Evolutionary conservation across 2,797 vertebrate species (phyloP), one percentile per base, ranked within the genome.

Genomic region (Coregonus suidteri): DNA sequence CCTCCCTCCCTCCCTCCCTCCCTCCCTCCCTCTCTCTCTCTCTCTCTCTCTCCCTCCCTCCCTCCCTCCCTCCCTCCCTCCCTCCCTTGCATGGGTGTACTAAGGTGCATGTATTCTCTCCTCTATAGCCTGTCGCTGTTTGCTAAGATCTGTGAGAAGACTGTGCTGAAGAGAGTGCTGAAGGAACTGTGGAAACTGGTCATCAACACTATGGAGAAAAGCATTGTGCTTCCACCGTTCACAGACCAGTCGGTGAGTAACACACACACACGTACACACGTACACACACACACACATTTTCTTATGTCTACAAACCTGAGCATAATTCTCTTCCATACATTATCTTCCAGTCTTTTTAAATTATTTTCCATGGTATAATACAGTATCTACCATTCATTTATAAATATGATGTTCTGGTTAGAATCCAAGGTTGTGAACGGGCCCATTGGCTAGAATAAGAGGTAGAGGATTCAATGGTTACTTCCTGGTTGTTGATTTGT

Each of bases 191-290:
- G 98, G 98, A 99, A 97, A 80, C 95, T 99, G 75, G 97, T 99
- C 82, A 99, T 99, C 96, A 99, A 99, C 93, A 98, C 97, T 0
- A 99, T 99, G 98, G 98, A 99, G 91, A 99, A 97, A 92, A 98
- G 96, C 0, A 97, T 99, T 0, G 97, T 99, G 25, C 94, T 99
- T 67, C 94, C 94, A 0, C 94, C 94, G 0, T 94, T 95, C 14
- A 94, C 93, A 6, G 94, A 95, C 87, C 93, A 94, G 86, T 92
- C 94, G 86, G 94, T 95, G 83, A 56, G 89, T 83, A 30, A 66
- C 65, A 30, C n/a, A 47, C 35, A 37, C 41, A 47, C 41, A 47
- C 41, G 6, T 5, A 37, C 41, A 47, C 41, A 47, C 41, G 6
- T 7, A 37, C 5, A 37, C 35, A 6, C 35, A 47, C 41, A 47